Conservation (phyloP, 1,140 invertebrate genomes). For the Drosophila insularis region DNA sequence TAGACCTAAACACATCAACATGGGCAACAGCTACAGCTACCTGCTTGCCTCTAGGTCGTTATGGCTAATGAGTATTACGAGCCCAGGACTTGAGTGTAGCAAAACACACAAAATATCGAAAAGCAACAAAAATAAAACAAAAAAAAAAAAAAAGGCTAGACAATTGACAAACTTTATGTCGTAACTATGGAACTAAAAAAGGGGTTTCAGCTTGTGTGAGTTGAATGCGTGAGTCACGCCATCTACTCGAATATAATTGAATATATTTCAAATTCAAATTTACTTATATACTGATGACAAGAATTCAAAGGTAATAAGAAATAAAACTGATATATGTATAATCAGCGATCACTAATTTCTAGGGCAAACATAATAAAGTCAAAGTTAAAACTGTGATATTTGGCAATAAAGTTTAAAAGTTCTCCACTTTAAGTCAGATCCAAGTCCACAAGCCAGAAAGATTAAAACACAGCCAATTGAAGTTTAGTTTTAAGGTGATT, state of each 20-base stretch:
- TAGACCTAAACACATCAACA: slow-evolving; percentile 41
- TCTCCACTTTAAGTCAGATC: too few species aligned
- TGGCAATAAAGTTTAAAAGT: too few species aligned
- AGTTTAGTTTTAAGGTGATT: too few species aligned
- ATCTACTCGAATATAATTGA: too few species aligned
- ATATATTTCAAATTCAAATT: background rate
- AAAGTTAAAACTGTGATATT: too few species aligned
- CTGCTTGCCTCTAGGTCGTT: slow-evolving; percentile 50
- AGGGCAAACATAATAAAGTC: too few species aligned
- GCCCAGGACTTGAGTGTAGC: slow-evolving; percentile 29
- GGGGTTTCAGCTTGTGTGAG: background rate
- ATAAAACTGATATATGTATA: too few species aligned
- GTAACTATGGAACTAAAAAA: background rate
- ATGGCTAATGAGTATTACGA: slow-evolving; percentile 77
- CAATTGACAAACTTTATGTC: background rate
- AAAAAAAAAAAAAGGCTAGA: background rate
- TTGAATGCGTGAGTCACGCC: slow-evolving; percentile 6
- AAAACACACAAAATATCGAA: background rate
- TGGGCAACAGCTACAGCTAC: slow-evolving; percentile 5
- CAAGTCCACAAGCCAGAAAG: too few species aligned
- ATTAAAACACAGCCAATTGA: too few species aligned
- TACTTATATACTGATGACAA: too few species aligned
- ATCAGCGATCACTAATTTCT: too few species aligned
- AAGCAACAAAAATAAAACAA: background rate
- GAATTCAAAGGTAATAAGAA: too few species aligned